Percentiles rank a stretch among this genome's conserved stretches.
Evolutionary conservation across 2,113 vertebrate genomes (phyloP).

Genomic region (Hypomesus transpacificus): DNA sequence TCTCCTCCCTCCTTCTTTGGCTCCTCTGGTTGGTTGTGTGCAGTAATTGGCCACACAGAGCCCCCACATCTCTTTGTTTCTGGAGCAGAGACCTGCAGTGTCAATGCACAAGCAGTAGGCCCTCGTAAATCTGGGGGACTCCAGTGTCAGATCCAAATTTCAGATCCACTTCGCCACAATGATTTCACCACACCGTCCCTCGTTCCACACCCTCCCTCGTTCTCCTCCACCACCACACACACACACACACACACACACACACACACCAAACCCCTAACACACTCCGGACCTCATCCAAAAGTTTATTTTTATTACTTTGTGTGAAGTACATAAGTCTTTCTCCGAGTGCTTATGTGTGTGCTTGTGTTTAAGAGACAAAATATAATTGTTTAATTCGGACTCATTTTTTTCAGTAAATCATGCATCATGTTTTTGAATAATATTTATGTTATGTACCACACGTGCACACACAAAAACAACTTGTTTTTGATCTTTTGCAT

Average conservation of each 20-base stretch:
- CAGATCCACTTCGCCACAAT: constrained; percentile 56
- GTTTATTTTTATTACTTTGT: constrained; percentile 27
- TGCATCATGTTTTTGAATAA: neutral
- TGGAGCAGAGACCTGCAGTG: constrained; percentile 68
- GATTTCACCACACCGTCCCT: constrained; percentile 56
- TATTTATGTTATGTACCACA: neutral
- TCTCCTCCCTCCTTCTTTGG: constrained; percentile 21
- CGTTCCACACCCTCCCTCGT: constrained; percentile 40
- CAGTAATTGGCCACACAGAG: constrained; percentile 68
- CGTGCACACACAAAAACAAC: neutral
- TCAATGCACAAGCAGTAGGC: constrained; percentile 60
- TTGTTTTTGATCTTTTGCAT: neutral
- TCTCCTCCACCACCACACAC: too few relatives aligned
- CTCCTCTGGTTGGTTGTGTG: constrained; percentile 39
- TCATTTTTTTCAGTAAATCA: too few relatives aligned
- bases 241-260: neutral
- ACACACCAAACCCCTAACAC: constrained; percentile 26
- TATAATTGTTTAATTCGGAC: too few relatives aligned
- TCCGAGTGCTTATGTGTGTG: constrained; percentile 3
- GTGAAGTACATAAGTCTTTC: constrained; percentile 26
- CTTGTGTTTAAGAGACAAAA: neutral
- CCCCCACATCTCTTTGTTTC: constrained; percentile 64
- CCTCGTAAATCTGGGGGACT: constrained; percentile 70
- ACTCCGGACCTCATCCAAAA: constrained; percentile 26
- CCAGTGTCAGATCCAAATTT: constrained; percentile 59